Evolutionary conservation across 2,888 invertebrate species (phyloP), one percentile per base, ranked within the genome.

Genomic region (Drosophila lutescens): DNA sequence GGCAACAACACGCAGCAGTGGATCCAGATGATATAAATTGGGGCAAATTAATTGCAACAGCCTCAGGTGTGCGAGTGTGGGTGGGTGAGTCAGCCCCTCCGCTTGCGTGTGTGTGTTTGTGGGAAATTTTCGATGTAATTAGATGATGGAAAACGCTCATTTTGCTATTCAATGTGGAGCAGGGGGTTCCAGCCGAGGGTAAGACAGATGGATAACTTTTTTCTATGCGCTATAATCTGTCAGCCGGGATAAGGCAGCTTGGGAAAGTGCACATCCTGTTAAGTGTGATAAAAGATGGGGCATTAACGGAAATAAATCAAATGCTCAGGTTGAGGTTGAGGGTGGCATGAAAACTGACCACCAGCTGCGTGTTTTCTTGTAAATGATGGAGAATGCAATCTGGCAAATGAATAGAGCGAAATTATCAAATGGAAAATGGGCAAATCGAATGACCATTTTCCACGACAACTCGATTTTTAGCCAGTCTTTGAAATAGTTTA

Each of bases 41-140:
- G 86, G 71, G 80, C 80, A 87, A 83, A 83, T 83, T 83, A 83
- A 83, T 87, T 83, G 83, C 83, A 87, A 71, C 80, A 87, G 88
- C 74, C 86, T 79, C 83, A 83, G 83, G 83, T 83, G 83, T 83
- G 82, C 13, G 53, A 23, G 30, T 41, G 40, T 41, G 32, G n/a
- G 12, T 62, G 26, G 23, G 46, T 44, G 34, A 49, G 36, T 12
- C 13, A n/a, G 36, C 12, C 34, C n/a, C 74, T 74, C 70, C 17
- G 20, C 49, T 49, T 34, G 40, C 17, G 40, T 65, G 30, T 43
- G 30, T 43, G 61, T 61, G 58, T 44, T 41, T 17, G 38, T 53
- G 44, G 88, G 72, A 87, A 85, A 79, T 85, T 82, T 81, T 74
- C 73, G 69, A 67, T 77, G 88, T 83, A 83, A 83, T 83, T 83